Percentiles rank a stretch among this genome's conserved stretches.
phyloP scores from a whole-genome alignment of 2,888 invertebrate species.

The Drosophila villosipedis region DNA sequence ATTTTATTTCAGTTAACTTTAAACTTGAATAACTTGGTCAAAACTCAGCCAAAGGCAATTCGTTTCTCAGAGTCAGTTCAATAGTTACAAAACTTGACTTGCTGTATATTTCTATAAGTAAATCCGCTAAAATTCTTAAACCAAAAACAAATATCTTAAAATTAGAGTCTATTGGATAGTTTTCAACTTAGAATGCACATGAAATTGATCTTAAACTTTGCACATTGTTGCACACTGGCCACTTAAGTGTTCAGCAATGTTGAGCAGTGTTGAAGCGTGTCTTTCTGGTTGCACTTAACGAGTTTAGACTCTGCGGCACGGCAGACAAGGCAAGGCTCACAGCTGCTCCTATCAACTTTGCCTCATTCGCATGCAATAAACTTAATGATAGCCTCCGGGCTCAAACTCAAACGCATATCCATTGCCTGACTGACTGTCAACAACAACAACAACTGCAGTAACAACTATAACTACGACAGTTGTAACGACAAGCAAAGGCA shows the following conservation, averaged over 20 bases:
- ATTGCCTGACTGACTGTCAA: constrained; percentile 23
- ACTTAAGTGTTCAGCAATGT: constrained; percentile 6
- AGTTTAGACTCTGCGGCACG: background rate
- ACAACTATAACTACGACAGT: constrained; percentile 11
- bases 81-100: background rate
- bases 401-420: constrained; percentile 25
- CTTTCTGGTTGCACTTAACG: constrained; percentile 9
- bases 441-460: constrained; percentile 5
- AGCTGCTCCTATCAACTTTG: constrained; percentile 21
- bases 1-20: background rate
- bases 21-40: background rate
- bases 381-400: constrained; percentile 63
- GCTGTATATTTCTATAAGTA: background rate
- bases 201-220: background rate
- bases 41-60: background rate
- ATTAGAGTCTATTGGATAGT: background rate
- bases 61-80: too few species aligned
- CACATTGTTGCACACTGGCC: constrained; percentile 10
- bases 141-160: background rate
- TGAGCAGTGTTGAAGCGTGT: constrained; percentile 5
- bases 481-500: constrained; percentile 10
- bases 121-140: background rate
- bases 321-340: constrained; percentile 5
- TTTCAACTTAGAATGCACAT: background rate
- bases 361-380: constrained; percentile 56